These are phyloP conservation scores for Gerris buenoi DNA, from an alignment of 1,140 invertebrate species.

Conservation along the genomic window DNA sequence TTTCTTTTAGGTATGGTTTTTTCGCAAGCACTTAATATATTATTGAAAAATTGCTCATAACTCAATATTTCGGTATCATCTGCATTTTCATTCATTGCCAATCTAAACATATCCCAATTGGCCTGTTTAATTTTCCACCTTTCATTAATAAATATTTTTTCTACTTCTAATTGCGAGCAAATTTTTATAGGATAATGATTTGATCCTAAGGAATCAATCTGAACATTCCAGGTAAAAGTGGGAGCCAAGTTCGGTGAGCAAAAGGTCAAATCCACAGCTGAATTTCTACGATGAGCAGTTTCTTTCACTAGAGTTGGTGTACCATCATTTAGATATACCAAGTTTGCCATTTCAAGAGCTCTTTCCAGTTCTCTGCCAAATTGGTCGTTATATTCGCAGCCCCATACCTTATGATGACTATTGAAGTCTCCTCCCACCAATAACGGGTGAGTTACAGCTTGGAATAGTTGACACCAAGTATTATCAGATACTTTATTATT, in stretches of 20 bases:
- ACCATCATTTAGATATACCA: neutral
- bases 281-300: neutral
- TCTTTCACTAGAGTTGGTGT: neutral
- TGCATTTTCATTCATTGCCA: too few species aligned
- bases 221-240: neutral
- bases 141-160: neutral
- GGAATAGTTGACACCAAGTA: neutral
- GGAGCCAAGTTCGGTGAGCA: neutral
- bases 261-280: neutral
- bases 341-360: neutral
- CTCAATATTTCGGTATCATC: neutral
- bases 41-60: neutral
- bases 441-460: neutral
- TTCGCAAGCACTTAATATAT: neutral
- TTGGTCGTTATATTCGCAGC: neutral
- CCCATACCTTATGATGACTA: neutral
- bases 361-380: neutral
- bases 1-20: neutral
- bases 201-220: neutral
- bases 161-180: neutral
- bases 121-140: neutral
- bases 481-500: neutral
- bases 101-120: too few species aligned
- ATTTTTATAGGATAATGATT: neutral
- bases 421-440: neutral